Evolutionary conservation across 2,797 vertebrate genomes (phyloP).

Genomic region (Enteromius argenteus): DNA sequence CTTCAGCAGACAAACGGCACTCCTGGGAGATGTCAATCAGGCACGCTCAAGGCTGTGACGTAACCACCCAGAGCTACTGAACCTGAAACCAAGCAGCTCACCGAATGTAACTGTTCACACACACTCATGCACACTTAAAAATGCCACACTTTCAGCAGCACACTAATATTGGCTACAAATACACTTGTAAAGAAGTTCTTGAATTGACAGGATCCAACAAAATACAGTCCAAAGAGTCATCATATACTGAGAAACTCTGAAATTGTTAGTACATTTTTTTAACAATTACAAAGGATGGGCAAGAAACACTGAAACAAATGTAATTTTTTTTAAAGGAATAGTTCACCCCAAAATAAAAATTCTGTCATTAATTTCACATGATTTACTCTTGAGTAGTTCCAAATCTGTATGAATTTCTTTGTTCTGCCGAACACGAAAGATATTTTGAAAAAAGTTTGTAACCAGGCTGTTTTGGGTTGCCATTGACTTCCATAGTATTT

Average conservation of each 20-base stretch:
- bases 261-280: neutral
- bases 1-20: slow-evolving; percentile 67
- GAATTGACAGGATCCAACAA: neutral
- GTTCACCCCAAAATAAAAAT: no score
- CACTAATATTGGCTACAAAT: neutral
- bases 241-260: neutral
- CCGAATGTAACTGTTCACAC: slow-evolving; percentile 12
- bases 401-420: no score
- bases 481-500: no score
- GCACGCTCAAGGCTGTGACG: slow-evolving; percentile 39
- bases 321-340: no score
- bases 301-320: neutral
- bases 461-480: no score
- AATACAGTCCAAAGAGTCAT: neutral
- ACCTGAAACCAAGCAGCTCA: slow-evolving; percentile 44
- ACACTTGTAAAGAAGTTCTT: neutral
- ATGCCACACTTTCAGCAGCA: neutral
- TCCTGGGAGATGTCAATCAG: slow-evolving; percentile 69
- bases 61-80: slow-evolving; percentile 9
- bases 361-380: no score
- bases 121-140: neutral
- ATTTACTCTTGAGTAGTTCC: no score
- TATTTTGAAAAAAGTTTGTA: no score
- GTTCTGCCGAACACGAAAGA: no score
- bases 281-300: neutral